Evolutionary conservation across 2,113 vertebrate genomes (phyloP).

Genomic region (Pleuronectes platessa): DNA sequence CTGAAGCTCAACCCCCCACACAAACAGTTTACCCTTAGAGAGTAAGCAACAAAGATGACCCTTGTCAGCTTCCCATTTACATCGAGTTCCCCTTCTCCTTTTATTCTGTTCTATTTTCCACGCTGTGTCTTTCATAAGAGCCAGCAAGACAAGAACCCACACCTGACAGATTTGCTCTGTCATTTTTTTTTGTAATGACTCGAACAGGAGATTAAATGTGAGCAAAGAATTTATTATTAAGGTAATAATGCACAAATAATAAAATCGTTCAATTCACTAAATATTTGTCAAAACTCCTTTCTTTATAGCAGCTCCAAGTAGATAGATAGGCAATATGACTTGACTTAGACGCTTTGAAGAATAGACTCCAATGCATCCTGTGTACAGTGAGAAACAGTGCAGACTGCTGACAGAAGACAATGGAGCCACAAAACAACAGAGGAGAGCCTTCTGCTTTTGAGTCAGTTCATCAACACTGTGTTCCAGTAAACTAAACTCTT

Average conservation of each 20-base stretch:
- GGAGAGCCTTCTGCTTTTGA: constrained; percentile 67
- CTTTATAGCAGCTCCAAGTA: not conserved
- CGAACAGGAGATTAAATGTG: constrained; percentile 10
- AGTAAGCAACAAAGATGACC: constrained; percentile 76
- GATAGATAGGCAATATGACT: not conserved
- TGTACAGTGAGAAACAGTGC: constrained; percentile 33
- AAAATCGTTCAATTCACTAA: not conserved
- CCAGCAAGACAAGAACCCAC: constrained; percentile 53
- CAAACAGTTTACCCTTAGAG: constrained; percentile 52
- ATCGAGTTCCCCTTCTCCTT: constrained; percentile 68
- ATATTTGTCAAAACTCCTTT: not conserved
- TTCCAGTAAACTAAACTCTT: constrained; percentile 63
- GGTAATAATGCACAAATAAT: not conserved
- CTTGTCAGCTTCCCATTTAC: constrained; percentile 74
- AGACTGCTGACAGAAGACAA: constrained; percentile 63
- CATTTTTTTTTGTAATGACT: not conserved
- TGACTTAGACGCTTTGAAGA: constrained; percentile 21
- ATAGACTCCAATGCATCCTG: constrained; percentile 50
- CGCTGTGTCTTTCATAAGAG: constrained; percentile 24
- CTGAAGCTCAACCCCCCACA: constrained; percentile 36
- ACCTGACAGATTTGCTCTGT: constrained; percentile 41
- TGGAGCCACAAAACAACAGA: constrained; percentile 48
- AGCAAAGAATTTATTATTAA: not conserved
- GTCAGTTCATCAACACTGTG: constrained; percentile 52
- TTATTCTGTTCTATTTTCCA: constrained; percentile 65